Evolutionary conservation across 2,888 invertebrate species (phyloP).

Genomic region (Linyphia triangularis): DNA sequence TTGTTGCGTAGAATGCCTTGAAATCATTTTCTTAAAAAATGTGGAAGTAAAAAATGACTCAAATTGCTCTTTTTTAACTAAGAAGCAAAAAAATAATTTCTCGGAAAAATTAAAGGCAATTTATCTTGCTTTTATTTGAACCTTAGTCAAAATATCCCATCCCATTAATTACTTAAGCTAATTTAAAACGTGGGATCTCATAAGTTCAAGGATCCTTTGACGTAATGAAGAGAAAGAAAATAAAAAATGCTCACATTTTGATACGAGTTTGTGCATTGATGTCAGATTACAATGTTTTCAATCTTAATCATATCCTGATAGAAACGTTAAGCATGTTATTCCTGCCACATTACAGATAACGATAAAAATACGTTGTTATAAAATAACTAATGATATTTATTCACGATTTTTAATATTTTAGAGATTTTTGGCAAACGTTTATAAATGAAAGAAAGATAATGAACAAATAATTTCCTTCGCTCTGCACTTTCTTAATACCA

Average conservation of each 20-base stretch:
- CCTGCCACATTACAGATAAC: not conserved
- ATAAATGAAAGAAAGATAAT: too few relatives aligned
- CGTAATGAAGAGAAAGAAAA: not conserved
- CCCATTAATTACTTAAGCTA: slow-evolving; percentile 8
- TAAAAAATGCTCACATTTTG: not conserved
- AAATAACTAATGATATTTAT: too few relatives aligned
- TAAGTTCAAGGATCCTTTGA: not conserved
- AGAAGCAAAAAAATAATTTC: not conserved
- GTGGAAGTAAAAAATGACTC: not conserved
- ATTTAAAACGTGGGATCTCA: not conserved
- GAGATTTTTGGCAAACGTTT: too few relatives aligned
- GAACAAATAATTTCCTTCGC: too few relatives aligned
- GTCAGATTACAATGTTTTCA: not conserved
- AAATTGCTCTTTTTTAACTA: not conserved
- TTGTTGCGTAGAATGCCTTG: not conserved
- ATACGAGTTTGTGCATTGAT: not conserved
- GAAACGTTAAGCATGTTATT: not conserved
- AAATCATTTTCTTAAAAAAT: not conserved
- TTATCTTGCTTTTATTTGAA: not conserved
- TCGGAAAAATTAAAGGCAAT: not conserved
- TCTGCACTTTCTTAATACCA: too few relatives aligned
- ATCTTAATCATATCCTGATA: slow-evolving; percentile 16
- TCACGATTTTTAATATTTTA: too few relatives aligned
- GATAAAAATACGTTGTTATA: not conserved
- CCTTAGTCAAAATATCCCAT: not conserved